Evolutionary conservation across 2,113 vertebrate genomes (phyloP).

Genomic region (Cebus imitator): DNA sequence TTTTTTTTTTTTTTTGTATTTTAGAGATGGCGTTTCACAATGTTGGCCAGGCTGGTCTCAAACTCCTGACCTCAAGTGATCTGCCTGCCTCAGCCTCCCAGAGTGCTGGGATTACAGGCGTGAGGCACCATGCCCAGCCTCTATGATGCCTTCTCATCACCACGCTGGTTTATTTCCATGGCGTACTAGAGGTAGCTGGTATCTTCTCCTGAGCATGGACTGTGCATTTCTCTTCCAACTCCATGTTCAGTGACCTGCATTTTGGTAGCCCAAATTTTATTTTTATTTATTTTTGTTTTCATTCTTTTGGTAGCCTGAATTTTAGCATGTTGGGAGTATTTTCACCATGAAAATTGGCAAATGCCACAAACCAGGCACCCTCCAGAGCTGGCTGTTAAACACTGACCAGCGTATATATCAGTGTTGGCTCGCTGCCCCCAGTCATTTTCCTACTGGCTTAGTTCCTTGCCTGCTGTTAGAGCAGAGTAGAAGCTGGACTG

Average conservation of each 20-base stretch:
- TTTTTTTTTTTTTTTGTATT: not conserved
- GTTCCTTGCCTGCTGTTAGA: not conserved
- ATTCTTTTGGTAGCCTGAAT: not conserved
- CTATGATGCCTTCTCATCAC: not conserved
- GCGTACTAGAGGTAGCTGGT: not conserved
- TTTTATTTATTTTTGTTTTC: too few species aligned
- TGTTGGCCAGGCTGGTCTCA: not conserved
- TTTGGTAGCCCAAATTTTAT: not conserved
- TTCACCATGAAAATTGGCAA: not conserved
- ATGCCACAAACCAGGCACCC: not conserved
- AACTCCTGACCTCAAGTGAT: not conserved
- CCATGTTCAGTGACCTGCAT: not conserved
- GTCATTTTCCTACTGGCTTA: not conserved
- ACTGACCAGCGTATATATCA: not conserved
- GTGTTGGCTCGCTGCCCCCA: too few species aligned
- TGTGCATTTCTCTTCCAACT: not conserved
- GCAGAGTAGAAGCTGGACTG: too few species aligned
- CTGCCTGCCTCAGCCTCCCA: not conserved
- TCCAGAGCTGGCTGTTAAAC: not conserved
- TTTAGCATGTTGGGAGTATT: not conserved
- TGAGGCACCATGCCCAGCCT: not conserved
- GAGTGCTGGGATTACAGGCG: not conserved
- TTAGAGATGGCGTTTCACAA: not conserved
- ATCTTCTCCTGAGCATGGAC: not conserved
- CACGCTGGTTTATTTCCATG: not conserved